Conservation (phyloP, 2,113 vertebrate species). For the Marmota flaviventris region DNA sequence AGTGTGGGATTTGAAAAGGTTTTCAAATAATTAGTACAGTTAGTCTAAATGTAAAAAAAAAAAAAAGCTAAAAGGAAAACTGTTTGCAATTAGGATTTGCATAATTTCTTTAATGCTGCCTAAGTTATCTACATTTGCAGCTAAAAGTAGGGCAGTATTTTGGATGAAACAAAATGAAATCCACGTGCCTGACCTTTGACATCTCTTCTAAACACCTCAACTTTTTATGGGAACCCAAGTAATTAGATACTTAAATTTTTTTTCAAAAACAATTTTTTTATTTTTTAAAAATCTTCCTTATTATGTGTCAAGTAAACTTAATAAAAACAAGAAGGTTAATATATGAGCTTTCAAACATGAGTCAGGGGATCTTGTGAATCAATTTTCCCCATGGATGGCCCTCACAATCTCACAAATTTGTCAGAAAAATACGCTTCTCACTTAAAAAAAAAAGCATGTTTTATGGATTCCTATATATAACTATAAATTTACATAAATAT, state of each 20-base stretch:
- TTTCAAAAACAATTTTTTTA: slow-evolving; percentile 76
- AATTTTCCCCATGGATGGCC: slow-evolving; percentile 76
- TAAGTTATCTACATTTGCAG: slow-evolving; percentile 77
- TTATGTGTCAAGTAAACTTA: slow-evolving; percentile 80
- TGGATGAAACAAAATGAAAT: slow-evolving; percentile 82
- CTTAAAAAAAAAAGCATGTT: slow-evolving; percentile 71
- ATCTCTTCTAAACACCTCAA: slow-evolving; percentile 76
- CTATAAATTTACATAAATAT: slow-evolving; percentile 78
- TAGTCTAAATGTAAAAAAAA: slow-evolving; percentile 73
- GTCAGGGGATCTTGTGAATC: slow-evolving; percentile 82
- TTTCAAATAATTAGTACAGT: slow-evolving; percentile 81
- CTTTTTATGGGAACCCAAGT: slow-evolving; percentile 74
- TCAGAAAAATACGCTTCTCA: slow-evolving; percentile 82
- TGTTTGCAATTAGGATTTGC: slow-evolving; percentile 75
- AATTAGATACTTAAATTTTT: slow-evolving; percentile 81
- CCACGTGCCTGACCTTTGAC: slow-evolving; percentile 77
- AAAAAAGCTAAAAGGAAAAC: slow-evolving; percentile 77
- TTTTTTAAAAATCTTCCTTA: slow-evolving; percentile 68
- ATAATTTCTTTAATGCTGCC: slow-evolving; percentile 74
- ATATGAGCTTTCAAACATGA: slow-evolving; percentile 78
- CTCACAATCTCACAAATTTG: slow-evolving; percentile 79
- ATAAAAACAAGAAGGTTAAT: slow-evolving; percentile 82
- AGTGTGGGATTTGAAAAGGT: slow-evolving; percentile 67
- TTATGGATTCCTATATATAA: slow-evolving; percentile 71
- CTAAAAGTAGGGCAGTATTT: slow-evolving; percentile 76